Evolutionary conservation across 2,797 vertebrate genomes (phyloP).

Genomic region (Sitta carolinensis): DNA sequence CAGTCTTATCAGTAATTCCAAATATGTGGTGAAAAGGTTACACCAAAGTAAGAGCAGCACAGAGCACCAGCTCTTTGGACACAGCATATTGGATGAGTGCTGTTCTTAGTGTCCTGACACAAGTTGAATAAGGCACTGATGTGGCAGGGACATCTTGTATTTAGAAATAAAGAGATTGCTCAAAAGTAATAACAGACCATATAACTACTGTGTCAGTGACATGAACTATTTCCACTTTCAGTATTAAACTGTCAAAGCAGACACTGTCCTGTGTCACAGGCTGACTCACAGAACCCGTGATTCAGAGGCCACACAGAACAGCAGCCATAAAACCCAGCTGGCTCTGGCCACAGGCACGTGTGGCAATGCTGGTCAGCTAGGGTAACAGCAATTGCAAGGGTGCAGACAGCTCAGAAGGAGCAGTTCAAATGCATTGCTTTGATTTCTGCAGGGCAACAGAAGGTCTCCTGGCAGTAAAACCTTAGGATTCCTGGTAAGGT

Average conservation of each 20-base stretch:
- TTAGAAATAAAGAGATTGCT: neutral
- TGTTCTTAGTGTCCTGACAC: neutral
- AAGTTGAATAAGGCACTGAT: neutral
- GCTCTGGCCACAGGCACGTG: neutral
- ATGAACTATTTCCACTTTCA: slow-evolving; percentile 38
- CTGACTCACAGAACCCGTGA: neutral
- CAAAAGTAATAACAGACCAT: neutral
- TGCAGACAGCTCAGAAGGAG: neutral
- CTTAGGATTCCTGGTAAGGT: neutral
- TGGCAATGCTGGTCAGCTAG: neutral
- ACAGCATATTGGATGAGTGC: neutral
- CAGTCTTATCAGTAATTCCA: neutral
- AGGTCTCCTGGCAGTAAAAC: neutral
- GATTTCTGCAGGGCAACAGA: neutral
- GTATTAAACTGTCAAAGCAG: neutral
- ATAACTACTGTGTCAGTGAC: neutral
- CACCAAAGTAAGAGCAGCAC: neutral
- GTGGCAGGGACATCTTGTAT: neutral
- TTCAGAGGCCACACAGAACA: neutral
- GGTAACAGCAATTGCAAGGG: neutral
- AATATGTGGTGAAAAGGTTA: slow-evolving; percentile 19
- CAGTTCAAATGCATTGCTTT: neutral
- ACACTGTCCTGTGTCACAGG: neutral
- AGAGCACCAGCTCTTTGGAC: neutral
- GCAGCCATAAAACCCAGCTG: neutral